These are phyloP conservation scores for Listrodromus nycthemerus DNA, from an alignment of 2,888 invertebrate genomes.

Conservation along the genomic window DNA sequence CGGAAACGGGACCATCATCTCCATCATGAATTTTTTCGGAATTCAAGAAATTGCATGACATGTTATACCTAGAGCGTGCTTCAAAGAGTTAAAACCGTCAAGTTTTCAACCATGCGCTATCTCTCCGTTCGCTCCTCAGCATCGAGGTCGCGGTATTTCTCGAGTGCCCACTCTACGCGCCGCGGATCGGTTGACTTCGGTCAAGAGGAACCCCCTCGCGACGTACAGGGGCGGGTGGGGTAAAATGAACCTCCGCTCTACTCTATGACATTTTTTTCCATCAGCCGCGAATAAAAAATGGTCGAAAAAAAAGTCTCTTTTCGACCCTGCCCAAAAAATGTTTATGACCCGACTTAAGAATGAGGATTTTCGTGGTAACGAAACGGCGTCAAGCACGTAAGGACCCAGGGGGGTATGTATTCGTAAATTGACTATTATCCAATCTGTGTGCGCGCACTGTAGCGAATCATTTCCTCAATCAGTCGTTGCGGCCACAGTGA, in stretches of 20 bases:
- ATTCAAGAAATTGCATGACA: no score
- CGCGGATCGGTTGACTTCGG: constrained; percentile 4
- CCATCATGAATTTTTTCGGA: no score
- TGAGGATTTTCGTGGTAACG: constrained; percentile 60
- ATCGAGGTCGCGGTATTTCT: constrained; percentile 48
- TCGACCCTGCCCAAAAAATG: not conserved
- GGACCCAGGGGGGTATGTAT: constrained; percentile 61
- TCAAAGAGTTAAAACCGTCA: not conserved
- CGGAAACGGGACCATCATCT: no score
- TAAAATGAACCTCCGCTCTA: no score
- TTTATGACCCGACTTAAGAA: constrained; percentile 14
- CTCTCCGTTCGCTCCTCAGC: constrained; percentile 32
- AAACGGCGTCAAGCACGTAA: constrained; percentile 70
- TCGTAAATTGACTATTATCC: constrained; percentile 71
- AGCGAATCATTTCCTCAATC: constrained; percentile 75
- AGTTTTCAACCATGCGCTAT: constrained; percentile 56
- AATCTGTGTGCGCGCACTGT: constrained; percentile 66
- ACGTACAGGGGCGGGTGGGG: not conserved
- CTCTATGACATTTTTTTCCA: no score
- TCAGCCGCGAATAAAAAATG: no score
- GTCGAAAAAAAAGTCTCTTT: no score
- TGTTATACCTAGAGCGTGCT: no score
- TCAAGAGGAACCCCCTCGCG: not conserved
- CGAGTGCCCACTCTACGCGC: constrained; percentile 27
- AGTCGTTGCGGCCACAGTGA: constrained; percentile 62